A percentile compares a stretch with the other conserved stretches of the same genome.
Conservation (phyloP, 2,888 invertebrate genomes). For the Oxystoma pomonae region DNA sequence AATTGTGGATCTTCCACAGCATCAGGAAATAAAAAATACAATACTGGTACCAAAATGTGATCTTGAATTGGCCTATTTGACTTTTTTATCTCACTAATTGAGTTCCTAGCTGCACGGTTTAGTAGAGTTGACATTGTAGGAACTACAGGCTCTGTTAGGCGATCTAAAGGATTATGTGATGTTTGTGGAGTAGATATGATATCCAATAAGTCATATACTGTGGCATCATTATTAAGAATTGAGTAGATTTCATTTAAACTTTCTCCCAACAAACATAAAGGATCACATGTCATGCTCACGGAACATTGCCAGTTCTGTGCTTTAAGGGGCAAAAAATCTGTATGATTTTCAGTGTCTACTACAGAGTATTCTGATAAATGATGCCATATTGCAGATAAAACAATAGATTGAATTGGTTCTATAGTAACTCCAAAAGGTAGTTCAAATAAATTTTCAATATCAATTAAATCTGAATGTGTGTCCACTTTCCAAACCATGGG, state of each 20-base stretch:
- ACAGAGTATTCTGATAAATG: conserved; percentile 79
- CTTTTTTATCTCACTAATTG: conserved; percentile 38
- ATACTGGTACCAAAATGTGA: conserved; percentile 68
- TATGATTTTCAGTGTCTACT: conserved; percentile 81
- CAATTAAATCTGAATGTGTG: conserved; percentile 54
- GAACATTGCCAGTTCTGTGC: conserved; percentile 77
- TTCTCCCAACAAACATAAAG: conserved; percentile 73
- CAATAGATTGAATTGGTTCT: conserved; percentile 75
- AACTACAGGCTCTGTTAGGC: conserved; percentile 73
- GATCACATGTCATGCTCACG: conserved; percentile 62
- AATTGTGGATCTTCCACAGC: conserved; percentile 62
- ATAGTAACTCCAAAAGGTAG: conserved; percentile 83
- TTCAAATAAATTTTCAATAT: conserved; percentile 51
- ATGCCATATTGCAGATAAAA: conserved; percentile 82
- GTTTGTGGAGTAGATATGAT: conserved; percentile 39
- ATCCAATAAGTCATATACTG: conserved; percentile 53
- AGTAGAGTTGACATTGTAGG: conserved; percentile 59
- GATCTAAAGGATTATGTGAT: conserved; percentile 55
- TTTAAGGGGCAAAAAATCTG: conserved; percentile 80
- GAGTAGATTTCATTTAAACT: conserved; percentile 68
- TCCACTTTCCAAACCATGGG: conserved; percentile 61
- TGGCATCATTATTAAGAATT: conserved; percentile 55
- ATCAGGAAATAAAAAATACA: conserved; percentile 87
- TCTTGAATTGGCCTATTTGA: conserved; percentile 76
- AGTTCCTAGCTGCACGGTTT: conserved; percentile 53